These are phyloP conservation scores for Epizoanthus illoricatus DNA, from an alignment of 92 coral and sea anemone genomes.

Conservation along the genomic window DNA sequence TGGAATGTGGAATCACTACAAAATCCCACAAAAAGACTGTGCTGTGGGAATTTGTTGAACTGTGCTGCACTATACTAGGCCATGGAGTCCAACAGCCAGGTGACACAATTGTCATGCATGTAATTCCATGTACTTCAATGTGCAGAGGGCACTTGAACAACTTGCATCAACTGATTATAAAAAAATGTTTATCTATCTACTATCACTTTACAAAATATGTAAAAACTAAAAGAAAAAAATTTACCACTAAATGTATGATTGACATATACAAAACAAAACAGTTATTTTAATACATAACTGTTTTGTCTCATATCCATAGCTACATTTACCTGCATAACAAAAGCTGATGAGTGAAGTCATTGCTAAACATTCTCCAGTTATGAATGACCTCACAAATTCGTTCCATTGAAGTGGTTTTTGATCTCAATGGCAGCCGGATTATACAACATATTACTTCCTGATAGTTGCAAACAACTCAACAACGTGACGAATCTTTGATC, in stretches of 20 bases:
- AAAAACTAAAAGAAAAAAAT: not conserved
- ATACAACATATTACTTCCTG: slow-evolving; percentile 2
- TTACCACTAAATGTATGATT: not conserved
- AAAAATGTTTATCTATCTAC: too few species aligned
- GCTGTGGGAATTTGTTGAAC: too few species aligned
- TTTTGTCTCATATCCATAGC: slow-evolving; percentile 27
- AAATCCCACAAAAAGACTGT: too few species aligned
- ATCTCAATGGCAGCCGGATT: slow-evolving; percentile 5
- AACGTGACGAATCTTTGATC: not conserved
- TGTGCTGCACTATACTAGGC: too few species aligned
- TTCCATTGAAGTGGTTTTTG: slow-evolving; percentile 2
- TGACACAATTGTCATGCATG: too few species aligned
- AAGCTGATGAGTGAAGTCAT: slow-evolving; percentile 3
- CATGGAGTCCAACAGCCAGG: too few species aligned
- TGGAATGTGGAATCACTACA: too few species aligned
- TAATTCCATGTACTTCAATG: too few species aligned
- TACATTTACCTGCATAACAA: not conserved
- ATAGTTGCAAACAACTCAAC: not conserved
- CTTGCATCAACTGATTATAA: too few species aligned
- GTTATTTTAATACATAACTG: not conserved
- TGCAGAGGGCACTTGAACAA: too few species aligned
- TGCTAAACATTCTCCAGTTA: slow-evolving; percentile 9
- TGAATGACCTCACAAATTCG: slow-evolving; percentile 18
- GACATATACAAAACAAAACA: not conserved
- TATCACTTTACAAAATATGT: too few species aligned